A percentile compares a stretch with the other conserved stretches of the same genome.
These are phyloP conservation scores for Scrobipalpa atriplicella DNA, from an alignment of 2,888 invertebrate species.

Conservation along the genomic window DNA sequence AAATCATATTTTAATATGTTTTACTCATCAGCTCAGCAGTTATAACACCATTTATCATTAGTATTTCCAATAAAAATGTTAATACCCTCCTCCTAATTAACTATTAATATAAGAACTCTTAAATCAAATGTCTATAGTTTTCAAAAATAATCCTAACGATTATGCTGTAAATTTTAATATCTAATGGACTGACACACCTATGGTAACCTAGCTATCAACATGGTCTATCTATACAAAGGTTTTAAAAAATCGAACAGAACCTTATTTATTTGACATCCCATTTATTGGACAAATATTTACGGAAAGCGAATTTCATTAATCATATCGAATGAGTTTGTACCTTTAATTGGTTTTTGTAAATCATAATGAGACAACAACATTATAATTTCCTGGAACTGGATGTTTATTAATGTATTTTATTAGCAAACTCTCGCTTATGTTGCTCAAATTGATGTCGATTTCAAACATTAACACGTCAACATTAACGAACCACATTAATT, in stretches of 20 bases:
- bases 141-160: background rate
- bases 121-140: background rate
- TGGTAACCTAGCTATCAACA: conserved; percentile 39
- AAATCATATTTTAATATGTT: conserved; percentile 38
- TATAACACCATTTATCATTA: conserved; percentile 37
- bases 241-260: too few species aligned
- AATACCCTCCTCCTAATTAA: conserved; percentile 30
- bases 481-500: too few species aligned
- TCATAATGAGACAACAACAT: too few species aligned
- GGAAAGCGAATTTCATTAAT: conserved; percentile 14
- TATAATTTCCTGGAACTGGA: too few species aligned
- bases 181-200: conserved; percentile 58
- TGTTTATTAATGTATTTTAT: too few species aligned
- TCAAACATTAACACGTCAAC: too few species aligned
- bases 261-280: too few species aligned
- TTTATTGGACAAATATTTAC: background rate
- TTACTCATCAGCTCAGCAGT: conserved; percentile 32
- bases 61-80: conserved; percentile 37
- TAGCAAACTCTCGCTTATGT: too few species aligned
- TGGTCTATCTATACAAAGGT: too few species aligned
- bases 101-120: conserved; percentile 22
- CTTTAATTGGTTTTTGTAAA: too few species aligned
- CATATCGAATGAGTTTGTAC: too few species aligned
- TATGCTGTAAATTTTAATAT: conserved; percentile 61
- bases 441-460: too few species aligned